These are phyloP conservation scores for Ormia ochracea DNA, from an alignment of 2,888 invertebrate species.

Conservation along the genomic window DNA sequence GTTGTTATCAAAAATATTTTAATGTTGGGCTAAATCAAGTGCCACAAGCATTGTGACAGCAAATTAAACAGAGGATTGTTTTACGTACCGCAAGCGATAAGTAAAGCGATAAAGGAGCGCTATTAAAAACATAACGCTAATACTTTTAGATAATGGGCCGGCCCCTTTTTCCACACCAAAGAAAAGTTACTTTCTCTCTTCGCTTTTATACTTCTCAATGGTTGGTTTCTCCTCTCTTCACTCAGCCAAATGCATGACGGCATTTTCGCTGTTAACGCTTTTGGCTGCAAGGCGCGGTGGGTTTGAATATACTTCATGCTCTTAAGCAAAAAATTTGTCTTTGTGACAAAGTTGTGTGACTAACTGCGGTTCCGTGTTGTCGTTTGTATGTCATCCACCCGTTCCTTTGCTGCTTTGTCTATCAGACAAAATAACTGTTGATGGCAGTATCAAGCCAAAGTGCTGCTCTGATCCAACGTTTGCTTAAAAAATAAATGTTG, in stretches of 20 bases:
- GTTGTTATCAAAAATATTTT: too few relatives aligned
- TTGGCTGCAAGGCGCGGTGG: not conserved
- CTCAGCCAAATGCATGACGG: not conserved
- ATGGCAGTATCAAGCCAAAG: conserved; percentile 20
- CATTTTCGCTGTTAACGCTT: not conserved
- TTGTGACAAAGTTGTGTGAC: conserved; percentile 25
- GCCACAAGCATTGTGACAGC: not conserved
- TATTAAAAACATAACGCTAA: conserved; percentile 22
- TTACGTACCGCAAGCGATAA: conserved; percentile 17
- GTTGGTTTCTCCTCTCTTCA: not conserved
- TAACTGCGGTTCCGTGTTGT: conserved; percentile 7
- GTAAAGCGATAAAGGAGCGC: conserved; percentile 40
- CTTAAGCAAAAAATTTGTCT: conserved; percentile 41
- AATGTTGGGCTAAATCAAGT: not conserved
- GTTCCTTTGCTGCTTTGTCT: not conserved
- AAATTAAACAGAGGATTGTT: not conserved
- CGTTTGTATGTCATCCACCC: not conserved
- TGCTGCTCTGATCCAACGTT: conserved; percentile 26
- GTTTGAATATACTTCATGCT: not conserved
- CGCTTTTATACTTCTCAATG: not conserved
- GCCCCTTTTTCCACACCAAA: conserved; percentile 5
- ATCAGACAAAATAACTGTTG: not conserved
- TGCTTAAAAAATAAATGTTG: not conserved
- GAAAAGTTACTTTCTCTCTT: not conserved
- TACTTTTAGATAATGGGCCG: conserved; percentile 3